Conservation (phyloP, 2,888 invertebrate genomes). For the Gnatocerus cornutus region DNA sequence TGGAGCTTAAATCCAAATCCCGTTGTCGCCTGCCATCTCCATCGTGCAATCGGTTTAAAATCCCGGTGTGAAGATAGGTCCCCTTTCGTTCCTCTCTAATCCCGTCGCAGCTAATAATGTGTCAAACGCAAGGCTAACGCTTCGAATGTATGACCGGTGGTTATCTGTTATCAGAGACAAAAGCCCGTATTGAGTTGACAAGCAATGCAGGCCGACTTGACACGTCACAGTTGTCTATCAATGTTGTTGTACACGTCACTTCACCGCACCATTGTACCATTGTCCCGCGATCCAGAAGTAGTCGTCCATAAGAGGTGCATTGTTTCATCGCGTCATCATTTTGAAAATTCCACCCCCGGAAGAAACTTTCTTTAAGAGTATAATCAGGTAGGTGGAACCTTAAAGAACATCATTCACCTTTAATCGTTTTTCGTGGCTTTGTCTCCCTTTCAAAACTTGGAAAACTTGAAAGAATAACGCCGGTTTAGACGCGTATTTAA, state of each 20-base stretch:
- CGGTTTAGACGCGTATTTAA: slow-evolving; percentile 42
- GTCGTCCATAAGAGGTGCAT: slow-evolving; percentile 44
- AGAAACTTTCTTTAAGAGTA: slow-evolving; percentile 43
- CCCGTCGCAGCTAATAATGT: slow-evolving; percentile 59
- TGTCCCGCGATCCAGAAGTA: slow-evolving; percentile 57
- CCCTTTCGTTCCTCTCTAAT: slow-evolving; percentile 33
- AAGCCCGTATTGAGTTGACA: slow-evolving; percentile 64
- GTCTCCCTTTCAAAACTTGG: slow-evolving; percentile 31
- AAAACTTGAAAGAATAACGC: slow-evolving; percentile 41
- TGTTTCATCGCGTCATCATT: slow-evolving; percentile 36
- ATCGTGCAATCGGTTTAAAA: slow-evolving; percentile 26
- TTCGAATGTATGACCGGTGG: slow-evolving; percentile 64
- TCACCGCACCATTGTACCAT: slow-evolving; percentile 65
- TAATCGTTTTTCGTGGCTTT: slow-evolving; percentile 34
- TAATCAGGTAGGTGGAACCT: slow-evolving; percentile 58
- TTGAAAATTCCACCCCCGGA: slow-evolving; percentile 8
- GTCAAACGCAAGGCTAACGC: slow-evolving; percentile 65
- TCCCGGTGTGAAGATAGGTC: slow-evolving; percentile 25
- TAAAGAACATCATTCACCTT: slow-evolving; percentile 45
- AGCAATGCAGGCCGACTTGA: slow-evolving; percentile 64
- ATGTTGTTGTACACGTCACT: slow-evolving; percentile 66
- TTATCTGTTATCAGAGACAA: slow-evolving; percentile 64
- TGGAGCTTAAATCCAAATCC: background rate
- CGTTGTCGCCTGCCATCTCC: slow-evolving; percentile 27
- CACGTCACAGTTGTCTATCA: slow-evolving; percentile 66